Percentiles rank a stretch among this genome's conserved stretches.
Evolutionary conservation across 1,140 invertebrate species (phyloP).

Genomic region (Drosophila jambulina): DNA sequence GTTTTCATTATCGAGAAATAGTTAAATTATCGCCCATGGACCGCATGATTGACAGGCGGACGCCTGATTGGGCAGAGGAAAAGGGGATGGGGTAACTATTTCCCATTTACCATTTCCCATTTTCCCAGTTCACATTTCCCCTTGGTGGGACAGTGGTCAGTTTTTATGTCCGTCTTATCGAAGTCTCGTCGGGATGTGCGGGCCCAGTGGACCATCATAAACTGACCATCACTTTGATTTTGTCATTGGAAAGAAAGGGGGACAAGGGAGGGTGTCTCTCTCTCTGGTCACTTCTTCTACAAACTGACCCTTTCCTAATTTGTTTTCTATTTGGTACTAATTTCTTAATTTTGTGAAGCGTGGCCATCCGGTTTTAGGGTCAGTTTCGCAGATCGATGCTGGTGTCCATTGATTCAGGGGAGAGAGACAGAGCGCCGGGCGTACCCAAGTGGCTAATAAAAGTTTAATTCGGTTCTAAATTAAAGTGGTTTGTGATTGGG

Average conservation of each 20-base stretch:
- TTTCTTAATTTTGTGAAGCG: conserved; percentile 73
- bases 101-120: conserved; percentile 51
- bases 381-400: conserved; percentile 53
- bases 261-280: conserved; percentile 8
- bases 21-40: conserved; percentile 74
- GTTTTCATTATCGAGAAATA: conserved; percentile 75
- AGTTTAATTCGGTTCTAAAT: conserved; percentile 71
- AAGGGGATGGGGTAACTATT: conserved; percentile 34
- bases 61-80: conserved; percentile 27
- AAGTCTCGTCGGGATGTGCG: conserved; percentile 44
- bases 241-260: conserved; percentile 42
- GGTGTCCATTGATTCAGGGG: conserved; percentile 58
- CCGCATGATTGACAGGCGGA: conserved; percentile 65
- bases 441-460: conserved; percentile 71
- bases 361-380: conserved; percentile 49
- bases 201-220: conserved; percentile 69
- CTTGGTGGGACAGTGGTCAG: conserved; percentile 58
- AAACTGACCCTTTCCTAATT: conserved; percentile 78
- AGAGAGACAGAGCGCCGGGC: conserved; percentile 5
- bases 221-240: conserved; percentile 76
- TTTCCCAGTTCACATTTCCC: conserved; percentile 31
- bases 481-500: conserved; percentile 50
- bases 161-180: conserved; percentile 72
- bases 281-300: conserved; percentile 32
- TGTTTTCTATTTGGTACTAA: conserved; percentile 82